Evolutionary conservation across 1,140 invertebrate species (phyloP), one percentile per base, ranked within the genome.

Genomic region (Drosophila saltans): DNA sequence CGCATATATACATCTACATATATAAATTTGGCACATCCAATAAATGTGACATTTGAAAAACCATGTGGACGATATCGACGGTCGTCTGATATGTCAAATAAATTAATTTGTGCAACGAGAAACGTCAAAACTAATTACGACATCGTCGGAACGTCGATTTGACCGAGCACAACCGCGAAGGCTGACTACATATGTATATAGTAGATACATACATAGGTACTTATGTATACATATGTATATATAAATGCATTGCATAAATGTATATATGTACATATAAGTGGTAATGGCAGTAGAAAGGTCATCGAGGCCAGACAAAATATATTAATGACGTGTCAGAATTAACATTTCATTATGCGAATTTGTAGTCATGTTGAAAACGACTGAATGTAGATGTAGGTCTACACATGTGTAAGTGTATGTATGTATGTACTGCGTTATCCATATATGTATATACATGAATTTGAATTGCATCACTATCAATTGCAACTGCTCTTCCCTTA

Each of bases 251-350:
- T 48, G 45, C 2, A 48, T 24, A 6, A 4, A 16, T 26, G 3
- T 36, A 3, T 1, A 39, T 24, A 21, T 24, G 39, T 57, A 67
- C 24, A 7, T 36, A 36, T 7, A 36, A 16, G 57, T 55, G 63
- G 69, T 28, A 33, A 74, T 40, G 41, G 36, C 16, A 28, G 62
- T 24, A 11, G 30, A 16, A 28, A 8, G 39, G 65, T 24, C 21
- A 28, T 45, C 57, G 80, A 41, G 67, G 74, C 66, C 68, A 89
- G 83, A 89, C 84, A 91, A 89, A 89, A 89, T 85, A 91, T 91
- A 91, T 91, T 91, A 91, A 91, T 89, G 89, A 91, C 89, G 89
- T 91, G 89, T 89, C 89, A 91, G 82, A 91, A 91, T 91, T 91
- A 91, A 91, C 89, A 91, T 91, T 91, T 91, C 84, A 91, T 91